Base-by-base conservation (phyloP, 2,888 invertebrate genomes). In the Hemithea aestivaria region DNA sequence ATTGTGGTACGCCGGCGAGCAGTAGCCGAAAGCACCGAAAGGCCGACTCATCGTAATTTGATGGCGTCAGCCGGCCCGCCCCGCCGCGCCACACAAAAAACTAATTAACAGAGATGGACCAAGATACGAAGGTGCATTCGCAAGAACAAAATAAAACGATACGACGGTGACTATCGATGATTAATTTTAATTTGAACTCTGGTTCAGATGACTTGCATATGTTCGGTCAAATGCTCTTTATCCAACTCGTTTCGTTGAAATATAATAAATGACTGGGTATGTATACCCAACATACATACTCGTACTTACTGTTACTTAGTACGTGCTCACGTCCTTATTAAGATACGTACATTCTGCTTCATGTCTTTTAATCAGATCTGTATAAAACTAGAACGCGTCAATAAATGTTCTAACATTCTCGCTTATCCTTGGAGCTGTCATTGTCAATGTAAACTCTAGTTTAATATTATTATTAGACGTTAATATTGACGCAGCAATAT, bases 41-140 rank as follows among this genome's bases (percentile, higher is more conserved):
- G 77, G 76, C 82, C 84, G 78, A 87, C 85, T 87, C 85, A 84
- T 85, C 83, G 85, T 87, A 87, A 85, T 84, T 85, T 85, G 85
- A 84, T 82, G 85, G 85, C 85, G 85, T 83, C 84, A 75, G 73
- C 62, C 68, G 74, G 58, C 74, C 81, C 81, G 75, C 76, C 76
- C 73, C 66, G 72, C 73, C 73, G 58, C 64, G 58, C 63, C 66
- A 67, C 62, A 83, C 81, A 85, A 85, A 85, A 85, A 85, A 84
- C 85, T 85, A 85, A 85, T 85, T 85, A 85, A 85, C 83, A 73
- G 75, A 78, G 76, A 77, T 75, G 77, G 72, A 74, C 68, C 66
- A 64, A 66, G 67, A 68, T 62, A 62, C 58, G 59, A 58, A 48
- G 60, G 63, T 68, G 71, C 69, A 68, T 72, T 74, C 66, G 73